Evolutionary conservation across 2,888 invertebrate species (phyloP).

Genomic region (Panzeria rudis): DNA sequence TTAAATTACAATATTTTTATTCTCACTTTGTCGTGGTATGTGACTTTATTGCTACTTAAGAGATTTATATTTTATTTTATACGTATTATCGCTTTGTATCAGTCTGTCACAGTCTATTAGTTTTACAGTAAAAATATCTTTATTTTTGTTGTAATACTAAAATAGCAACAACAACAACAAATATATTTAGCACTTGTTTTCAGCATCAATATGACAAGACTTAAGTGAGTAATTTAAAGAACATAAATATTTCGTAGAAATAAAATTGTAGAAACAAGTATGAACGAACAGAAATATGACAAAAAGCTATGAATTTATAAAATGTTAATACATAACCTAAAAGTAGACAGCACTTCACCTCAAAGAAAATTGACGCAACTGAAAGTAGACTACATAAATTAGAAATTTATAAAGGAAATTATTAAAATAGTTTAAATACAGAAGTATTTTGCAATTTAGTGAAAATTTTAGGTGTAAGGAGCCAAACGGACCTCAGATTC

Average conservation of each 20-base stretch:
- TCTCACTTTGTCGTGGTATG: constrained; percentile 28
- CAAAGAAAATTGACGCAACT: not conserved
- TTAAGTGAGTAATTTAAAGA: constrained; percentile 25
- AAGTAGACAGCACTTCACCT: constrained; percentile 38
- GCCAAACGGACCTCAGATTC: too few species aligned
- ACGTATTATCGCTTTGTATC: constrained; percentile 56
- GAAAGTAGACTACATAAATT: not conserved
- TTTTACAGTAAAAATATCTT: constrained; percentile 44
- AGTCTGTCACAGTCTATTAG: constrained; percentile 72
- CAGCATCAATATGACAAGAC: constrained; percentile 19
- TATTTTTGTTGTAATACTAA: constrained; percentile 19
- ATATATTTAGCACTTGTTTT: constrained; percentile 10
- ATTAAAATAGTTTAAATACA: not conserved
- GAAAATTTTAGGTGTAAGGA: too few species aligned
- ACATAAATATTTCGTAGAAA: constrained; percentile 37
- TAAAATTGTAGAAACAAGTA: not conserved
- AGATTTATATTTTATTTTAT: constrained; percentile 66
- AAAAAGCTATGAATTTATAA: constrained; percentile 39
- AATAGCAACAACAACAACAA: not conserved
- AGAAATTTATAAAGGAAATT: not conserved
- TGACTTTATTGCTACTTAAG: constrained; percentile 64
- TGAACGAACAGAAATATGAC: not conserved
- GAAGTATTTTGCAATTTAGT: too few species aligned
- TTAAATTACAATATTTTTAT: not conserved
- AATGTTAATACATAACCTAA: constrained; percentile 1